Evolutionary conservation across 2,797 vertebrate species (phyloP).

Genomic region (Spondyliosoma cantharus): DNA sequence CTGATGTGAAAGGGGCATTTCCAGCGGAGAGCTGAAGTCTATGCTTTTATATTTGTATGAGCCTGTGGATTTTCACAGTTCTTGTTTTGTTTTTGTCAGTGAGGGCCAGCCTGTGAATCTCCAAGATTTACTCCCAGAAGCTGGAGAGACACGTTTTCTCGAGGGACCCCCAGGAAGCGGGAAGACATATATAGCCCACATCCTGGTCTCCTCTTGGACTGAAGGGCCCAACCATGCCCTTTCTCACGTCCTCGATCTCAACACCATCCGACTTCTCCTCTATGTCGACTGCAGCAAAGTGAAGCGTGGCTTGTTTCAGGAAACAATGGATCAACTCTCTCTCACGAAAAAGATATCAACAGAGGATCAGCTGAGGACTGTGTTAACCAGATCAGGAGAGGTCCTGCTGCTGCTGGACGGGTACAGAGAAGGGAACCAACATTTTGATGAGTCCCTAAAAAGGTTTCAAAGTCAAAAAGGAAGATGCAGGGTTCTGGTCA

Average conservation of each 20-base stretch:
- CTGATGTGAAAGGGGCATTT: not conserved
- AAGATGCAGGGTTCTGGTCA: slow-evolving; percentile 66
- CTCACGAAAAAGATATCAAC: slow-evolving; percentile 10
- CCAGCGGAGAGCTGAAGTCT: not conserved
- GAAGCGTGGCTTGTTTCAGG: slow-evolving; percentile 55
- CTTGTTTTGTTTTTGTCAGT: slow-evolving; percentile 55
- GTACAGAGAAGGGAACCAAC: slow-evolving; percentile 62
- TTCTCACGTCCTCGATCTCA: slow-evolving; percentile 31
- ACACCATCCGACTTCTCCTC: slow-evolving; percentile 46
- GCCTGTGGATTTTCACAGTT: not conserved
- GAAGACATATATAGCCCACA: slow-evolving; percentile 57
- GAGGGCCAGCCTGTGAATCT: slow-evolving; percentile 44
- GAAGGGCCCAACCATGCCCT: slow-evolving; percentile 5
- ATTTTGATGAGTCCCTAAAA: slow-evolving; percentile 64
- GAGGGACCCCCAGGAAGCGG: slow-evolving; percentile 61
- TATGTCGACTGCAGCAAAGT: slow-evolving; percentile 46
- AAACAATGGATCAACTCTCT: slow-evolving; percentile 48
- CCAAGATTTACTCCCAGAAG: slow-evolving; percentile 60
- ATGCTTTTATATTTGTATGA: not conserved
- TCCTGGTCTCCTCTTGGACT: slow-evolving; percentile 66
- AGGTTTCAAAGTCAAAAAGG: slow-evolving; percentile 59
- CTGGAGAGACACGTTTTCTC: slow-evolving; percentile 53
- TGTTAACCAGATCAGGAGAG: slow-evolving; percentile 32
- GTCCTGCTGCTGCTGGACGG: slow-evolving; percentile 72
- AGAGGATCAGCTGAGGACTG: slow-evolving; percentile 55